These are phyloP conservation scores for Semotilus atromaculatus DNA, from an alignment of 2,797 vertebrate species.

Conservation along the genomic window DNA sequence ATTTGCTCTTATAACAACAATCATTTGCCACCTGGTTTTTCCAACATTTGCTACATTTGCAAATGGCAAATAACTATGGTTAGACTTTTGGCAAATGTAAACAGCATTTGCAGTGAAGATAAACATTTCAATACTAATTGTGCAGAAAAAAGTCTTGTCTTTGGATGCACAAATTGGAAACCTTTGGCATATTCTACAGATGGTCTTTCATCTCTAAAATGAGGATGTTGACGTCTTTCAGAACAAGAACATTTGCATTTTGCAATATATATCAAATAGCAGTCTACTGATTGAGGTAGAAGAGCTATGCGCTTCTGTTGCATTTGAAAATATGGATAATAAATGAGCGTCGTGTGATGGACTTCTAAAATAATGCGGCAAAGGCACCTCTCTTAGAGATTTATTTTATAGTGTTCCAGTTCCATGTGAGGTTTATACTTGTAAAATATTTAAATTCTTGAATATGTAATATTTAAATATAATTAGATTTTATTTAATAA, in stretches of 20 bases:
- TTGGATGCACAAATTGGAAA: slow-evolving; percentile 26
- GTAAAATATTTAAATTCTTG: background rate
- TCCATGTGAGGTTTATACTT: background rate
- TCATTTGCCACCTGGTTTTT: slow-evolving; percentile 25
- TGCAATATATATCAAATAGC: slow-evolving; percentile 12
- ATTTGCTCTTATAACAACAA: slow-evolving; percentile 26
- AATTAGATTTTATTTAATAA: background rate
- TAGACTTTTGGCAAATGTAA: slow-evolving; percentile 9
- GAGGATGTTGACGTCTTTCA: slow-evolving; percentile 2
- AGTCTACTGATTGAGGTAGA: slow-evolving; percentile 4
- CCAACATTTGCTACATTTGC: slow-evolving; percentile 22
- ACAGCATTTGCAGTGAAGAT: slow-evolving; percentile 3
- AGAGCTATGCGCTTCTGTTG: background rate
- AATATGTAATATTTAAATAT: background rate
- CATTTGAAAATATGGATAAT: slow-evolving; percentile 1
- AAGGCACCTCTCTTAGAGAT: background rate
- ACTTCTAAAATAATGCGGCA: background rate
- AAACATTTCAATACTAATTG: slow-evolving; percentile 12
- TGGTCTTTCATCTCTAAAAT: slow-evolving; percentile 36
- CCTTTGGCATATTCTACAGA: background rate
- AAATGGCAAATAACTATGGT: slow-evolving; percentile 27
- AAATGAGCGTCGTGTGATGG: background rate
- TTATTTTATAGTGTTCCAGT: background rate
- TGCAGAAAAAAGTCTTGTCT: background rate
- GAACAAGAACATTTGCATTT: background rate